These are phyloP conservation scores for Aplocera efformata DNA, from an alignment of 2,888 invertebrate species.

Conservation along the genomic window DNA sequence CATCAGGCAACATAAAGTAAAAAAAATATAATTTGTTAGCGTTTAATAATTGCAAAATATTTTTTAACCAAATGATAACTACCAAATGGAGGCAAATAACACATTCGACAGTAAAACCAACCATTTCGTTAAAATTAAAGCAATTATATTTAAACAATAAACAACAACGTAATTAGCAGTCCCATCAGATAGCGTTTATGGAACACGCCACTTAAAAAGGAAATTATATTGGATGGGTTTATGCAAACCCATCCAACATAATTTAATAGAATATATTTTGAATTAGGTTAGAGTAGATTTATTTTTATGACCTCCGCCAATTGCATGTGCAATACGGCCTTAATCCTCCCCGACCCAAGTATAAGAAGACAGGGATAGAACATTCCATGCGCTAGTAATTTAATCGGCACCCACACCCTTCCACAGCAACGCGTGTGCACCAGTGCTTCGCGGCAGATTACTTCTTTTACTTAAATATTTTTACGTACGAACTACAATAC, in stretches of 20 bases:
- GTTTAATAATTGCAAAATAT: not conserved
- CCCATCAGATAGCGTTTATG: constrained; percentile 56
- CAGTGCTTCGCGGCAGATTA: too few species aligned
- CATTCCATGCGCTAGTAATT: too few species aligned
- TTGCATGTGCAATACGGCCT: too few species aligned
- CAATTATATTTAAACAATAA: constrained; percentile 51
- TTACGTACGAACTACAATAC: too few species aligned
- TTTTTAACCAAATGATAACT: not conserved
- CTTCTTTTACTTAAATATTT: too few species aligned
- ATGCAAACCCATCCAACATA: constrained; percentile 23
- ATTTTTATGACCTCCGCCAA: too few species aligned
- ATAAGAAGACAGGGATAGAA: too few species aligned
- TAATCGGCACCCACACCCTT: too few species aligned
- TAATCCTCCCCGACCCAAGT: too few species aligned
- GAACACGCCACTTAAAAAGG: constrained; percentile 53
- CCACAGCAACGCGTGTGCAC: too few species aligned
- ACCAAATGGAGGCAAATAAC: constrained; percentile 32
- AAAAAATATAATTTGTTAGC: not conserved
- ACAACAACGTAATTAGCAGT: constrained; percentile 51
- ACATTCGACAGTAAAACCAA: constrained; percentile 48
- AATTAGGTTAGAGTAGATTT: too few species aligned
- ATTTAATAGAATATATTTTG: too few species aligned
- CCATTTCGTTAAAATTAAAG: constrained; percentile 52
- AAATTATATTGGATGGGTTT: constrained; percentile 42
- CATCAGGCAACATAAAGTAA: not conserved